These are phyloP conservation scores for Cantharis lateralis DNA, from an alignment of 2,888 invertebrate species.

Conservation along the genomic window DNA sequence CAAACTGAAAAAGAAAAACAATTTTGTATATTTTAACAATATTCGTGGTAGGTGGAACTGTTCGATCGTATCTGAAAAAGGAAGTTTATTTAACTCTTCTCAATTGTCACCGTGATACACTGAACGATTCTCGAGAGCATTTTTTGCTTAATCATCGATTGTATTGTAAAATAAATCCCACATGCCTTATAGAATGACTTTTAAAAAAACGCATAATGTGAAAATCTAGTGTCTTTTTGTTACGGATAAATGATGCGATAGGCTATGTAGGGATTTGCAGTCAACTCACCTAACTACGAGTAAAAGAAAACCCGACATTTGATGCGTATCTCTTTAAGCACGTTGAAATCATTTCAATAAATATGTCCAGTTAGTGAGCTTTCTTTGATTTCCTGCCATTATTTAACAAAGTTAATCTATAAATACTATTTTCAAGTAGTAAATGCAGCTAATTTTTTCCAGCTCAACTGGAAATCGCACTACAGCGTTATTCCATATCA, in stretches of 20 bases:
- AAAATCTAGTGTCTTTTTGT: constrained; percentile 13
- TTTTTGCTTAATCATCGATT: background rate
- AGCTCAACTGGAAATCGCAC: background rate
- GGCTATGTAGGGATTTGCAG: constrained; percentile 15
- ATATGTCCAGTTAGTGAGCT: constrained; percentile 9
- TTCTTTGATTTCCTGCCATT: background rate
- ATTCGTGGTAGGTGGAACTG: background rate
- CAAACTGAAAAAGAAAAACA: background rate
- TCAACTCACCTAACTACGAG: constrained; percentile 11
- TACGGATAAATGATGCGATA: constrained; percentile 17
- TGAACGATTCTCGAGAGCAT: background rate
- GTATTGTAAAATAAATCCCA: background rate
- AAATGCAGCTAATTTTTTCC: background rate
- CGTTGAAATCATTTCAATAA: constrained; percentile 14
- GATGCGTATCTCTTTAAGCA: constrained; percentile 14
- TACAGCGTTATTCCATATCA: background rate
- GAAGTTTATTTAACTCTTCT: background rate
- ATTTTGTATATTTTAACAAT: background rate
- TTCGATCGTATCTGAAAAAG: background rate
- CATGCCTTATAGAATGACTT: background rate
- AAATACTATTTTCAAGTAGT: background rate
- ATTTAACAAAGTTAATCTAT: background rate
- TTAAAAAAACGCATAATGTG: constrained; percentile 1
- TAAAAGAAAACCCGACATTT: constrained; percentile 4
- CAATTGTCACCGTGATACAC: background rate